A percentile compares a stretch with the other conserved stretches of the same genome.
phyloP scores from a whole-genome alignment of 2,888 invertebrate species.

The Synergus gifuensis region DNA sequence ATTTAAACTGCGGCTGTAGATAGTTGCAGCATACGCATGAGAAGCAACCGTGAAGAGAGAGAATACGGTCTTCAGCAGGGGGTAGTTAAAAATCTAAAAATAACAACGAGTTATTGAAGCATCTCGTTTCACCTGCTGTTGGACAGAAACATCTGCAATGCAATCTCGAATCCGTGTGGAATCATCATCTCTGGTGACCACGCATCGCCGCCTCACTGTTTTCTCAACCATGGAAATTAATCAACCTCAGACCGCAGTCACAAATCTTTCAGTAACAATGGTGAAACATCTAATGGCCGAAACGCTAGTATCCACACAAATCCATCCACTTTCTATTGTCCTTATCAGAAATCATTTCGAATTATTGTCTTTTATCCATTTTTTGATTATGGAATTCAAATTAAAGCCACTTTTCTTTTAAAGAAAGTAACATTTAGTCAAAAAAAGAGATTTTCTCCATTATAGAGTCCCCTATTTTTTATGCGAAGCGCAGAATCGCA shows the following conservation, averaged over 20 bases:
- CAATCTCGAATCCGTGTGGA: conserved; percentile 62
- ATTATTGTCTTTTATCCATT: neutral
- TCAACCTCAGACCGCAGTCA: conserved; percentile 67
- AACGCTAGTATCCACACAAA: conserved; percentile 3
- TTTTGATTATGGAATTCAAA: too few species aligned
- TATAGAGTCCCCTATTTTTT: too few species aligned
- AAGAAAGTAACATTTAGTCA: too few species aligned
- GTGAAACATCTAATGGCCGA: neutral
- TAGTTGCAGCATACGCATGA: conserved; percentile 5
- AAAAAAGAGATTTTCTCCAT: too few species aligned
- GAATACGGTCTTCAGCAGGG: conserved; percentile 52
- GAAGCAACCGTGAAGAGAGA: conserved; percentile 52
- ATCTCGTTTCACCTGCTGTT: conserved; percentile 73
- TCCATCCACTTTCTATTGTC: neutral
- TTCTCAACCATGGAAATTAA: conserved; percentile 75
- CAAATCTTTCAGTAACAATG: conserved; percentile 35
- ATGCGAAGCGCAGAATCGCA: too few species aligned
- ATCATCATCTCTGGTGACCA: conserved; percentile 67
- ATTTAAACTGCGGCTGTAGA: conserved; percentile 29
- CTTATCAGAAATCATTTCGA: neutral
- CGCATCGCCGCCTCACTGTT: conserved; percentile 71
- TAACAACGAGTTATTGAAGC: conserved; percentile 72
- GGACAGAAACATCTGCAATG: conserved; percentile 61
- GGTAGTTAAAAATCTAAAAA: conserved; percentile 65
- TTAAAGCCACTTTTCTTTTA: too few species aligned